Percentiles rank a stretch among this genome's conserved stretches.
Conservation (phyloP, 2,797 vertebrate genomes). For the Euthynnus affinis region DNA sequence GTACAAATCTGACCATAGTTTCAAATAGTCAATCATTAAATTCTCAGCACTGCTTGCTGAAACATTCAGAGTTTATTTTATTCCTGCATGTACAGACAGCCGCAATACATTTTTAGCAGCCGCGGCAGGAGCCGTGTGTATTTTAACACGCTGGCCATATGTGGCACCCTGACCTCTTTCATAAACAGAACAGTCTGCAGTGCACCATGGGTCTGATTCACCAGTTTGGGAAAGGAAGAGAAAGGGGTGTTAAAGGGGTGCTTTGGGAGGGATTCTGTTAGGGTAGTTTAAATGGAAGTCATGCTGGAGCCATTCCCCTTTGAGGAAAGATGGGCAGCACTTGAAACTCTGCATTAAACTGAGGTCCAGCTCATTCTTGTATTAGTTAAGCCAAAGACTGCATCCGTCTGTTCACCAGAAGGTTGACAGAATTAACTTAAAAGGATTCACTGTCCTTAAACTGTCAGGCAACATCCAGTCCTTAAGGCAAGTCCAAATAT, state of each 20-base stretch:
- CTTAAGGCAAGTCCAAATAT: constrained; percentile 79
- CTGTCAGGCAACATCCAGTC: constrained; percentile 74
- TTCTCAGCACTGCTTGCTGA: constrained; percentile 81
- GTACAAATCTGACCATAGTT: constrained; percentile 83
- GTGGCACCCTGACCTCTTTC: constrained; percentile 86
- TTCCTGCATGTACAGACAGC: constrained; percentile 87
- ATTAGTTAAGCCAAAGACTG: constrained; percentile 76
- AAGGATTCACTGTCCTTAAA: constrained; percentile 77
- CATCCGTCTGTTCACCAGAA: constrained; percentile 82
- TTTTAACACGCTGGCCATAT: constrained; percentile 87
- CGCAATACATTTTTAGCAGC: constrained; percentile 88
- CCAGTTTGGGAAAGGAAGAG: constrained; percentile 66
- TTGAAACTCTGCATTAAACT: constrained; percentile 78
- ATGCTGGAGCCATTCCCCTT: constrained; percentile 73
- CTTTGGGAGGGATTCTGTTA: constrained; percentile 61
- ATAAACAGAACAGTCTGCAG: constrained; percentile 85
- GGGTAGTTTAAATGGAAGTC: constrained; percentile 73
- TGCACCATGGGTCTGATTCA: constrained; percentile 73
- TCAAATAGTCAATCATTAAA: constrained; percentile 88
- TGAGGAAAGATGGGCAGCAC: constrained; percentile 79
- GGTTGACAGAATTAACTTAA: constrained; percentile 82
- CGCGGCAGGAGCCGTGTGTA: constrained; percentile 85
- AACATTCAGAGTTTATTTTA: constrained; percentile 89
- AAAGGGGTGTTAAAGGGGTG: constrained; percentile 45
- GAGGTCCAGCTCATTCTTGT: constrained; percentile 78